These are phyloP conservation scores for Trichosurus vulpecula DNA, from an alignment of 2,797 vertebrate genomes.

Conservation along the genomic window DNA sequence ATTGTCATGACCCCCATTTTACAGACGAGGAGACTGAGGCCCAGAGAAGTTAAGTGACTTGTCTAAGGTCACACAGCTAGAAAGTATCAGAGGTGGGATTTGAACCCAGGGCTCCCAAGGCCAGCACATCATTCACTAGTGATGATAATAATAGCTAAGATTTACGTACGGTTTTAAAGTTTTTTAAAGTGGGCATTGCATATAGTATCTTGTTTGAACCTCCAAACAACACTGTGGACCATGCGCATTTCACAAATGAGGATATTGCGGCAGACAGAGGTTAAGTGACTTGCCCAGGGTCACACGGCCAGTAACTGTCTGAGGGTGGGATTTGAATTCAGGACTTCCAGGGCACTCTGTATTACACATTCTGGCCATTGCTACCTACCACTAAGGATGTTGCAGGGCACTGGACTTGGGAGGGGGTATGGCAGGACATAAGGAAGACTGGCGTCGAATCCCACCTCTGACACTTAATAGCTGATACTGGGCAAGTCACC, in stretches of 20 bases:
- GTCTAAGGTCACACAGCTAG: not conserved
- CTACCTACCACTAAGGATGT: not conserved
- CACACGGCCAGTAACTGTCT: not conserved
- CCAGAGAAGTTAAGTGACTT: not conserved
- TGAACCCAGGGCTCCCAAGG: not conserved
- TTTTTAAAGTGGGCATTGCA: not conserved
- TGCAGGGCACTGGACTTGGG: not conserved
- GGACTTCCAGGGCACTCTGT: not conserved
- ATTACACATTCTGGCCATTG: not conserved
- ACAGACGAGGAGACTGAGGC: not conserved
- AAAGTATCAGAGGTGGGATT: not conserved
- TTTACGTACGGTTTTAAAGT: not conserved
- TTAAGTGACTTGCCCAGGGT: not conserved
- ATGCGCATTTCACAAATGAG: not conserved
- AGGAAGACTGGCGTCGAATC: not conserved
- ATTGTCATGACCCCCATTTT: not conserved
- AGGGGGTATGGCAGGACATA: not conserved
- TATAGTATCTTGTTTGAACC: not conserved
- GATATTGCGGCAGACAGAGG: not conserved
- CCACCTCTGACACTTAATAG: not conserved
- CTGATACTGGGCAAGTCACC: not conserved
- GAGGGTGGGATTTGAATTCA: not conserved
- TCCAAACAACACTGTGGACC: not conserved
- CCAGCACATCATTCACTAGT: not conserved
- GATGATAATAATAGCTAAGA: not conserved